phyloP scores from a whole-genome alignment of 2,888 invertebrate species.

The Sturmia bella region DNA sequence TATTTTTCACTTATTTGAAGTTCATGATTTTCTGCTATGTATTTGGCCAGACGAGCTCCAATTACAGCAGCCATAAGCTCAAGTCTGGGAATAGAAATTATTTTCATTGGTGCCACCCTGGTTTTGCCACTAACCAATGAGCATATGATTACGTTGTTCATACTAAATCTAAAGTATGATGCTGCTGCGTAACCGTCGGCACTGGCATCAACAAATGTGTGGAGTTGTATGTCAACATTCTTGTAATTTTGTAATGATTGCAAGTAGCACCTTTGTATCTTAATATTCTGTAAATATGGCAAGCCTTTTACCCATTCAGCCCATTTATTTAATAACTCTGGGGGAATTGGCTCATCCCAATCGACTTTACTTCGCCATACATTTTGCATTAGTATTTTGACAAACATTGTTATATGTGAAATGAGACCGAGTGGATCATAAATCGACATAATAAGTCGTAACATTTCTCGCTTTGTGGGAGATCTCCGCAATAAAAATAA shows the following conservation, averaged over 20 bases:
- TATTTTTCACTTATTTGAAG: background rate
- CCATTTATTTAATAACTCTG: too few relatives aligned
- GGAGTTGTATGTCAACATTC: background rate
- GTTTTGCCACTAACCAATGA: slow-evolving; percentile 29
- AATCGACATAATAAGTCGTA: too few relatives aligned
- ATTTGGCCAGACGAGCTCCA: slow-evolving; percentile 56
- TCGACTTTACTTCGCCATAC: too few relatives aligned
- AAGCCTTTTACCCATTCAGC: too few relatives aligned
- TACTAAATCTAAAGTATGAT: slow-evolving; percentile 3
- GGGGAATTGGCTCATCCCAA: too few relatives aligned
- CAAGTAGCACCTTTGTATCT: too few relatives aligned
- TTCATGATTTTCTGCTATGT: background rate
- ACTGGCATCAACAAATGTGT: slow-evolving; percentile 12
- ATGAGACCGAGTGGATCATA: too few relatives aligned
- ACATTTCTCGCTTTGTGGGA: too few relatives aligned
- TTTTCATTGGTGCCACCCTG: slow-evolving; percentile 60
- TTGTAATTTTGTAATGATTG: slow-evolving; percentile 1
- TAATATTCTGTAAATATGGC: too few relatives aligned
- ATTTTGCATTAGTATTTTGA: too few relatives aligned
- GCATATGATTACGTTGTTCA: background rate
- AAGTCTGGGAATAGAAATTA: slow-evolving; percentile 53
- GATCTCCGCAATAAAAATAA: too few relatives aligned
- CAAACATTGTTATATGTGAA: too few relatives aligned
- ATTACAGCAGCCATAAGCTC: slow-evolving; percentile 59
- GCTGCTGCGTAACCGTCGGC: slow-evolving; percentile 27